Evolutionary conservation across 2,113 vertebrate species (phyloP), one percentile per base, ranked within the genome.

Genomic region (Solenodon paradoxus): DNA sequence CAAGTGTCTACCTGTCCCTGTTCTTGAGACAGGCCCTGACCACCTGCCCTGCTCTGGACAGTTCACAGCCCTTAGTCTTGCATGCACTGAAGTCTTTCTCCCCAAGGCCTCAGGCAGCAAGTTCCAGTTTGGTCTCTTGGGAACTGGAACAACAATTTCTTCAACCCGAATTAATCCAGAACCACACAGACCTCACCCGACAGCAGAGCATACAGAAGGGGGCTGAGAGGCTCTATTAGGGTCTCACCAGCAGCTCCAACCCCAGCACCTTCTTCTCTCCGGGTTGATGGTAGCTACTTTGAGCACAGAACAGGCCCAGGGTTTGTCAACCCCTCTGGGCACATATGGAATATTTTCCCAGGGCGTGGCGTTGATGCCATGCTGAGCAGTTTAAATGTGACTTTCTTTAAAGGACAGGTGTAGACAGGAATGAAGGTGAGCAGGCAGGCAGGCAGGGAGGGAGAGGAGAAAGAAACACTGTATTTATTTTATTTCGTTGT

Each of bases 261-360:
- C 24, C n/a, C 63, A 15, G 28, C 2, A 9, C 40, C 63, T 1
- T 20, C 63, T 40, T 11, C 42, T 53, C 19, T n/a, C n/a, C n/a
- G n/a, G n/a, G n/a, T n/a, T n/a, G n/a, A n/a, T n/a, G n/a, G n/a
- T n/a, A n/a, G n/a, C n/a, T n/a, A n/a, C n/a, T n/a, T n/a, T n/a
- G n/a, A n/a, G n/a, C n/a, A 11, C 0, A 1, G 22, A 40, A 26
- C 28, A n/a, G 88, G 42, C 32, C 72, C 9, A 0, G 3, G 35
- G 2, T 4, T 26, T 74, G 66, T 77, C 47, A 32, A 28, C 11
- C 16, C 26, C 28, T 47, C 5, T 24, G 24, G 32, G 55, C 35
- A 57, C 66, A n/a, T 16, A 5, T 0, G 5, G 24, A 24, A 1
- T 30, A 1, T 74, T 42, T 59, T 19, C 55, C 74, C 66, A 64